Conservation (phyloP, 2,797 vertebrate genomes). For the Pangasius krempfi region DNA sequence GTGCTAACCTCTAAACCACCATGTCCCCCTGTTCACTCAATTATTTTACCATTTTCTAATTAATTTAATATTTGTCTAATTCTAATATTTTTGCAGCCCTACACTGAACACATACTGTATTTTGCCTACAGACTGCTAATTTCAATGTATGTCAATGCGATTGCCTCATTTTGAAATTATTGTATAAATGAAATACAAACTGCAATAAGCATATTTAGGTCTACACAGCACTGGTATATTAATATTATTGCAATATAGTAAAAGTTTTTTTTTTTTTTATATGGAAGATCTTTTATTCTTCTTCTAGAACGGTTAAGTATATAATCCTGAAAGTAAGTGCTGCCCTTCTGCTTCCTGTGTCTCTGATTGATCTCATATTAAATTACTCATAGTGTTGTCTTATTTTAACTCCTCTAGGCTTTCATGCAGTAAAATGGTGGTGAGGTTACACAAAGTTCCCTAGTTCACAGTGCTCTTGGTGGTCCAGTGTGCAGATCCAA, state of each 20-base stretch:
- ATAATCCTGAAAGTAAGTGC: neutral
- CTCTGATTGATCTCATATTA: neutral
- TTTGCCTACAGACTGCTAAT: neutral
- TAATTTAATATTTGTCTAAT: neutral
- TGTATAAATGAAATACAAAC: neutral
- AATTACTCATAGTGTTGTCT: neutral
- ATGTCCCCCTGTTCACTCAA: neutral
- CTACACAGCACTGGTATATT: neutral
- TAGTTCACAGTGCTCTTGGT: neutral
- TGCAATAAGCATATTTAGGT: neutral
- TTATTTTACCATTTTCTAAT: neutral
- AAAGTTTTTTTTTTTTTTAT: neutral
- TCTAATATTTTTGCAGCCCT: neutral
- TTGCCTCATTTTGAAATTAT: neutral
- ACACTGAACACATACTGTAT: neutral
- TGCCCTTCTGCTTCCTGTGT: neutral
- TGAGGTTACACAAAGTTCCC: slow-evolving; percentile 7
- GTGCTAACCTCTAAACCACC: no score
- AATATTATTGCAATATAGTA: neutral
- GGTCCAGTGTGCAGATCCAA: slow-evolving; percentile 4
- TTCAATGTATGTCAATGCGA: neutral
- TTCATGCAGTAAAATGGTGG: neutral
- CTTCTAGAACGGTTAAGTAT: neutral
- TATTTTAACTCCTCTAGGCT: neutral
- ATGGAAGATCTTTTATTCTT: neutral